These are phyloP conservation scores for Linepithema humile DNA, from an alignment of 1,140 invertebrate genomes.

Conservation along the genomic window DNA sequence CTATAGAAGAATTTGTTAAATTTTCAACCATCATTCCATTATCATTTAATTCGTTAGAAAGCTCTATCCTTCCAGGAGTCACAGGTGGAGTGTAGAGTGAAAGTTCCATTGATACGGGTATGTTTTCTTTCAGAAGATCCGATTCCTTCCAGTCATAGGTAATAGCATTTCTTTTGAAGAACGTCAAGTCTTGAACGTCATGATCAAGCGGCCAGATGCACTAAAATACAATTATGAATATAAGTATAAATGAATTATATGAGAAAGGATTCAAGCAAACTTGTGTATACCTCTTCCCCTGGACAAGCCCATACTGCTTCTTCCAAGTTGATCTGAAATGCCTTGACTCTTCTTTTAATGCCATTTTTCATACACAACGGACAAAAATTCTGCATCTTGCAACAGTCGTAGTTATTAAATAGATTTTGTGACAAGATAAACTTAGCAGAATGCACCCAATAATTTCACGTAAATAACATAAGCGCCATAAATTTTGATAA, in stretches of 20 bases:
- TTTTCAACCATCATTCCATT: background rate
- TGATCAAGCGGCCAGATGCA: conserved; percentile 66
- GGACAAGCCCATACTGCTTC: conserved; percentile 60
- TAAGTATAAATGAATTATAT: background rate
- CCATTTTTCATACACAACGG: conserved; percentile 62
- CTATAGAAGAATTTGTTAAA: background rate
- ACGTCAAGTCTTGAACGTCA: conserved; percentile 41
- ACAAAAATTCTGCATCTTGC: conserved; percentile 56
- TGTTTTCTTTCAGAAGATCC: conserved; percentile 29
- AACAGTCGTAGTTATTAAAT: background rate
- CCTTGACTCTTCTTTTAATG: conserved; percentile 48
- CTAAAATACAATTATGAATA: conserved; percentile 34
- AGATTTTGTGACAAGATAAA: background rate
- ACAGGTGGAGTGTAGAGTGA: conserved; percentile 1
- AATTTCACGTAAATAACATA: background rate
- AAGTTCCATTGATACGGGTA: background rate
- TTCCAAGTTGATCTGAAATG: conserved; percentile 63
- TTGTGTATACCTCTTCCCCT: conserved; percentile 37
- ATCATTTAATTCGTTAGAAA: background rate
- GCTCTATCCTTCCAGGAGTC: background rate
- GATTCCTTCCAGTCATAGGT: conserved; percentile 16
- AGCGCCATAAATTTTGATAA: no score
- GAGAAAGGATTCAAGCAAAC: background rate
- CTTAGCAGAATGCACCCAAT: no score
- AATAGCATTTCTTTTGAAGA: background rate